These are phyloP conservation scores for Campoletis sonorensis DNA, from an alignment of 1,140 invertebrate species.

Conservation along the genomic window DNA sequence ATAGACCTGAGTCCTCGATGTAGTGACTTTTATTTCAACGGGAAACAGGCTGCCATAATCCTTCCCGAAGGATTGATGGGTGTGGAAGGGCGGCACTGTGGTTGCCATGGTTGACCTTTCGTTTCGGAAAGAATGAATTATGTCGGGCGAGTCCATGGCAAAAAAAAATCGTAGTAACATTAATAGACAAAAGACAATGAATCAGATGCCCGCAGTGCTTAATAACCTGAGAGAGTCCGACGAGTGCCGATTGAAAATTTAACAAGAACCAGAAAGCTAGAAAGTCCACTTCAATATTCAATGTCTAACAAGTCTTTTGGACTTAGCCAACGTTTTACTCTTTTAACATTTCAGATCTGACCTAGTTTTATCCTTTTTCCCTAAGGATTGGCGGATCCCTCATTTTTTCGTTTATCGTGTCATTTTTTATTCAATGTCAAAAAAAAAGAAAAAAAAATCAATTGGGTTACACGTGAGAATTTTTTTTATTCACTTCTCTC, in stretches of 20 bases:
- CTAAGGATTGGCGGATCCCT: neutral
- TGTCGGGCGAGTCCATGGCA: neutral
- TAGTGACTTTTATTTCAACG: too few relatives aligned
- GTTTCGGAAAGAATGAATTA: too few relatives aligned
- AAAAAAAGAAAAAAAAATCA: too few relatives aligned
- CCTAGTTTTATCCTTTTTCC: constrained; percentile 44
- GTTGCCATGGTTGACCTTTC: too few relatives aligned
- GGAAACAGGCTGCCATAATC: too few relatives aligned
- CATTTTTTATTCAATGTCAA: neutral
- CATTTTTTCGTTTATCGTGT: neutral
- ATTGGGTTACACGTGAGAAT: too few relatives aligned
- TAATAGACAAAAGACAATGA: neutral
- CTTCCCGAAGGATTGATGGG: too few relatives aligned
- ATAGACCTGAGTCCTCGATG: too few relatives aligned
- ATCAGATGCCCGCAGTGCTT: neutral
- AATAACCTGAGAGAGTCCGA: constrained; percentile 2
- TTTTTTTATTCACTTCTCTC: too few relatives aligned
- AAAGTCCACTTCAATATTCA: constrained; percentile 49
- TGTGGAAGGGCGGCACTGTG: too few relatives aligned
- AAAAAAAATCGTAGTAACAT: neutral
- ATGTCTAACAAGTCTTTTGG: constrained; percentile 21
- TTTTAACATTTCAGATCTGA: constrained; percentile 51
- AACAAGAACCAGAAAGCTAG: constrained; percentile 30
- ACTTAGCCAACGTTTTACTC: constrained; percentile 12
- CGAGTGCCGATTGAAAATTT: constrained; percentile 30